Percentiles rank a stretch among this genome's conserved stretches.
These are phyloP conservation scores for Candoia aspera DNA, from an alignment of 2,113 vertebrate genomes.

Conservation along the genomic window DNA sequence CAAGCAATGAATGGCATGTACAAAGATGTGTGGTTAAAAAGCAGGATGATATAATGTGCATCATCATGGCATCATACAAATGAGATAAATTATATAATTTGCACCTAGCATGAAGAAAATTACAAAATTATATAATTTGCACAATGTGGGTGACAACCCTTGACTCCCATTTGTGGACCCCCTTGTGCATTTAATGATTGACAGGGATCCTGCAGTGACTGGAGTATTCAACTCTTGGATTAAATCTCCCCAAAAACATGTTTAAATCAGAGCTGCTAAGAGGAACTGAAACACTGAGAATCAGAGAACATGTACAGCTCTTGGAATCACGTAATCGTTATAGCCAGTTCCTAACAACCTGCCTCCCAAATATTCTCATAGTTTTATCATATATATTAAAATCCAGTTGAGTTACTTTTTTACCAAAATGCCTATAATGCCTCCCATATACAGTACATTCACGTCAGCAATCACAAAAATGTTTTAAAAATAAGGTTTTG, in stretches of 20 bases:
- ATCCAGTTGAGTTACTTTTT: neutral
- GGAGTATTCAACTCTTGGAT: neutral
- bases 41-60: no score
- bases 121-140: no score
- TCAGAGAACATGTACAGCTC: neutral
- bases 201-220: neutral
- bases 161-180: no score
- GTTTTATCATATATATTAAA: neutral
- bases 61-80: no score
- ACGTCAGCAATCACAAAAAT: neutral
- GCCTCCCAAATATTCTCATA: neutral
- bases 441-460: neutral
- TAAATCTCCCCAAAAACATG: neutral
- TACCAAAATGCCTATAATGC: neutral
- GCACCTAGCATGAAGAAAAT: no score
- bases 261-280: neutral
- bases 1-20: neutral
- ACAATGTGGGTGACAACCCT: no score
- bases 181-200: neutral
- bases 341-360: neutral
- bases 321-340: neutral
- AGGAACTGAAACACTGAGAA: neutral
- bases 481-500: constrained; percentile 1
- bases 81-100: no score
- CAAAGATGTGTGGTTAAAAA: neutral